Conservation (phyloP, 2,888 invertebrate species). For the Anthophora plumipes region DNA sequence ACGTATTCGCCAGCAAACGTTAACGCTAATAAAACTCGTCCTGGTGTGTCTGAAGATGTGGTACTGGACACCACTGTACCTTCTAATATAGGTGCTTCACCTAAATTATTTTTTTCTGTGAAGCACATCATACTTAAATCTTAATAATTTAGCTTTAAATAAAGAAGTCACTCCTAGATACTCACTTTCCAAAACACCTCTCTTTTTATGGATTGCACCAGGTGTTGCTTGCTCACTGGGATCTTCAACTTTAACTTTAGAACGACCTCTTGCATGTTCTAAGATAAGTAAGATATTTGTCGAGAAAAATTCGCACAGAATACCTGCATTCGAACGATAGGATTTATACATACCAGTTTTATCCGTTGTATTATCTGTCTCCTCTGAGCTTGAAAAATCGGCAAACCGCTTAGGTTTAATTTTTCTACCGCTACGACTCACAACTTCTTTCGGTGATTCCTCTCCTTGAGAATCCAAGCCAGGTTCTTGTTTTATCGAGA, state of each 20-base stretch:
- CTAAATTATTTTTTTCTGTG: conserved; percentile 74
- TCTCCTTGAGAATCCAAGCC: conserved; percentile 83
- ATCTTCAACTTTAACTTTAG: conserved; percentile 80
- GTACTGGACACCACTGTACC: conserved; percentile 67
- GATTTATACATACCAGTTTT: conserved; percentile 72
- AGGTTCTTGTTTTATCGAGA: conserved; percentile 74
- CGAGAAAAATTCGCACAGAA: not conserved
- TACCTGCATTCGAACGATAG: not conserved
- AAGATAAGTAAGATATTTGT: conserved; percentile 47
- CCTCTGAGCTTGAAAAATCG: conserved; percentile 81
- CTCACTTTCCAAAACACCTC: conserved; percentile 79
- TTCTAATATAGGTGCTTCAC: conserved; percentile 65
- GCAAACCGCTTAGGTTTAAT: conserved; percentile 88
- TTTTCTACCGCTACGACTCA: conserved; percentile 90
- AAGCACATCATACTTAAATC: conserved; percentile 44
- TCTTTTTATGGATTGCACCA: conserved; percentile 74
- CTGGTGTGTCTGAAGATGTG: conserved; percentile 69
- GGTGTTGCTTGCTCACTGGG: conserved; percentile 76
- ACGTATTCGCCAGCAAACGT: conserved; percentile 88
- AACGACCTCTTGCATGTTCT: conserved; percentile 79
- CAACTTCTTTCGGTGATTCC: conserved; percentile 87
- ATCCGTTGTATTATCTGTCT: conserved; percentile 74
- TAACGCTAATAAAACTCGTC: conserved; percentile 87
- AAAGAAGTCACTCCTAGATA: conserved; percentile 19
- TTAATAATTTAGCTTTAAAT: not conserved